phyloP scores from a whole-genome alignment of 2,888 invertebrate species.

The Colostygia pectinataria region DNA sequence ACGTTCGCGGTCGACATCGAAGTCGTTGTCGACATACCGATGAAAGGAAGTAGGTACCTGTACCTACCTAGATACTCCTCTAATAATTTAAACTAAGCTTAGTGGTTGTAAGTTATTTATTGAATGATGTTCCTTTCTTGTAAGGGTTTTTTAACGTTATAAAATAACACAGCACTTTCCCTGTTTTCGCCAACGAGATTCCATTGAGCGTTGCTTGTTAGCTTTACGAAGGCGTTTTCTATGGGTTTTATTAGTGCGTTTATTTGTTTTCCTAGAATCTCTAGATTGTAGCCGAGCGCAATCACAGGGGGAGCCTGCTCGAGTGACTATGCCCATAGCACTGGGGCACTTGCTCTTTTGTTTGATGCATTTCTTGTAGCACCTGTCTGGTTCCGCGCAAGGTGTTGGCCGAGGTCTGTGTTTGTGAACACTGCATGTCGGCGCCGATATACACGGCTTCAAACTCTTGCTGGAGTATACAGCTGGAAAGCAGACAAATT shows the following conservation, averaged over 20 bases:
- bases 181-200: conserved; percentile 54
- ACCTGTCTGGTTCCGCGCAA: conserved; percentile 65
- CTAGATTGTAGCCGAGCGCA: conserved; percentile 56
- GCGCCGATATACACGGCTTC: conserved; percentile 67
- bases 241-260: conserved; percentile 47
- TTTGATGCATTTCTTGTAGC: conserved; percentile 60
- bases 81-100: too few relatives aligned
- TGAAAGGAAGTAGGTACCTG: too few relatives aligned
- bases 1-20: too few relatives aligned
- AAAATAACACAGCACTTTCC: conserved; percentile 58
- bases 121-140: too few relatives aligned
- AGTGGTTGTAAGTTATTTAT: conserved; percentile 8
- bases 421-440: conserved; percentile 63
- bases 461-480: conserved; percentile 52
- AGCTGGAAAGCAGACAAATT: conserved; percentile 48
- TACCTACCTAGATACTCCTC: too few relatives aligned
- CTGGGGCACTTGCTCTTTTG: conserved; percentile 62
- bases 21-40: too few relatives aligned
- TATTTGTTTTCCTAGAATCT: conserved; percentile 47
- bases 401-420: conserved; percentile 66
- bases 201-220: conserved; percentile 48
- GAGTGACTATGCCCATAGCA: conserved; percentile 57
- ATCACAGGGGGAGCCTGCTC: conserved; percentile 54
- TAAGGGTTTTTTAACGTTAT: conserved; percentile 35
- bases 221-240: conserved; percentile 53